These are phyloP conservation scores for Eupithecia centaureata DNA, from an alignment of 2,888 invertebrate species.

Conservation along the genomic window DNA sequence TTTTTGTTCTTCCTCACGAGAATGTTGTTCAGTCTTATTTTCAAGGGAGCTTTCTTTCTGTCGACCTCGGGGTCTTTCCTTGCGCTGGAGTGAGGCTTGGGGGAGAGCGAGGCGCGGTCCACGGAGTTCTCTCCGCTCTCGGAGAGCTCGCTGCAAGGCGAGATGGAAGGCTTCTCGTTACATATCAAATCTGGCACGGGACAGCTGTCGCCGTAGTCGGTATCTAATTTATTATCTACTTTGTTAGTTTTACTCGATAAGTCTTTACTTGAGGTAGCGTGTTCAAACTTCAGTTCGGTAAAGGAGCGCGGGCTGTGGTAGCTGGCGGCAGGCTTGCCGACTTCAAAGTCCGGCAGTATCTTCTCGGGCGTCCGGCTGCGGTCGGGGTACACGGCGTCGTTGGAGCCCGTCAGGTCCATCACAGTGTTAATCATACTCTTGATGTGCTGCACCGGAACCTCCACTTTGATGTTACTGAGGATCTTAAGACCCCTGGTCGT, in stretches of 20 bases:
- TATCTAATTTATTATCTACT: slow-evolving; percentile 68
- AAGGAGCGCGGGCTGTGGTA: slow-evolving; percentile 69
- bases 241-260: slow-evolving; percentile 56
- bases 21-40: slow-evolving; percentile 73
- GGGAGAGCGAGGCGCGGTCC: slow-evolving; percentile 61
- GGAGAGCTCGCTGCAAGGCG: slow-evolving; percentile 79
- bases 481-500: slow-evolving; percentile 77
- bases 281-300: slow-evolving; percentile 76
- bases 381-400: slow-evolving; percentile 63
- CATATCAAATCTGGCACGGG: slow-evolving; percentile 80
- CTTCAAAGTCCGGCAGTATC: slow-evolving; percentile 74
- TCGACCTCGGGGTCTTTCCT: slow-evolving; percentile 44
- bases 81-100: slow-evolving; percentile 54
- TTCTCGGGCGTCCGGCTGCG: slow-evolving; percentile 66
- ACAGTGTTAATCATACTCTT: slow-evolving; percentile 77
- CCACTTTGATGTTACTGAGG: slow-evolving; percentile 81
- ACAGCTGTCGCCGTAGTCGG: slow-evolving; percentile 75
- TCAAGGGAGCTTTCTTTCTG: slow-evolving; percentile 54
- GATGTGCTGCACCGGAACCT: slow-evolving; percentile 78
- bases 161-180: slow-evolving; percentile 80
- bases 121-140: slow-evolving; percentile 76
- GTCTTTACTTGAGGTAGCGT: slow-evolving; percentile 66
- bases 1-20: slow-evolving; percentile 78
- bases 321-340: slow-evolving; percentile 62
- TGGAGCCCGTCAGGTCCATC: slow-evolving; percentile 73